Evolutionary conservation across 1,140 invertebrate species (phyloP).

Genomic region (Brachionus angularis): DNA sequence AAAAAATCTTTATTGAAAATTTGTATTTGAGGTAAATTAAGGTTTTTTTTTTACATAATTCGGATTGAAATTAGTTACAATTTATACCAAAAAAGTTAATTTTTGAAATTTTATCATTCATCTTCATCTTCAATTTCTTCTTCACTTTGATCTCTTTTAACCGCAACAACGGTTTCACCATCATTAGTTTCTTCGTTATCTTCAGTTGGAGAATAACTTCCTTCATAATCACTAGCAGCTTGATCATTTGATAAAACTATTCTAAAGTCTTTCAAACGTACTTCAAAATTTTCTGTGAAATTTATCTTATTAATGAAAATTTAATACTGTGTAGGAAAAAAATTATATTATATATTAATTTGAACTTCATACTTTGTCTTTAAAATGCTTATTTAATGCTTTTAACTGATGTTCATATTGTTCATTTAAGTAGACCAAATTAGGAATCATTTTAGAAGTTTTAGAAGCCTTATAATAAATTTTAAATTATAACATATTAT

Average conservation of each 20-base stretch:
- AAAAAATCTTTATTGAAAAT: too few species aligned
- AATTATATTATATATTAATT: neutral
- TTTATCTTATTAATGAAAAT: constrained; percentile 10
- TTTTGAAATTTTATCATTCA: too few species aligned
- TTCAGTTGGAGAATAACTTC: constrained; percentile 11
- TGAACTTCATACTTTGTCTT: constrained; percentile 12
- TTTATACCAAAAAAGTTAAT: too few species aligned
- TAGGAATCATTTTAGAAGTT: constrained; percentile 35
- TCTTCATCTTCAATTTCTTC: too few species aligned
- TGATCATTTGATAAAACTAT: neutral
- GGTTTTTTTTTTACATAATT: too few species aligned
- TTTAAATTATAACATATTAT: too few species aligned
- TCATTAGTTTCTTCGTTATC: neutral
- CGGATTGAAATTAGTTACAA: too few species aligned
- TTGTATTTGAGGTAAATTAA: too few species aligned
- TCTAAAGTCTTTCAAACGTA: constrained; percentile 20
- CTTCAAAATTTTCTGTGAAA: constrained; percentile 41
- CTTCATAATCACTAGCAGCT: neutral
- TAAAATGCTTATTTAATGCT: constrained; percentile 34
- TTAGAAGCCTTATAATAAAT: neutral
- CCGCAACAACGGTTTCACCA: neutral
- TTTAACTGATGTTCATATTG: constrained; percentile 42
- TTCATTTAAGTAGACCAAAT: constrained; percentile 22
- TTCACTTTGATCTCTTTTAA: neutral
- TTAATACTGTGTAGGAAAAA: neutral